Base-by-base conservation (phyloP, 2,113 vertebrate species). In the Diadophis punctatus region DNA sequence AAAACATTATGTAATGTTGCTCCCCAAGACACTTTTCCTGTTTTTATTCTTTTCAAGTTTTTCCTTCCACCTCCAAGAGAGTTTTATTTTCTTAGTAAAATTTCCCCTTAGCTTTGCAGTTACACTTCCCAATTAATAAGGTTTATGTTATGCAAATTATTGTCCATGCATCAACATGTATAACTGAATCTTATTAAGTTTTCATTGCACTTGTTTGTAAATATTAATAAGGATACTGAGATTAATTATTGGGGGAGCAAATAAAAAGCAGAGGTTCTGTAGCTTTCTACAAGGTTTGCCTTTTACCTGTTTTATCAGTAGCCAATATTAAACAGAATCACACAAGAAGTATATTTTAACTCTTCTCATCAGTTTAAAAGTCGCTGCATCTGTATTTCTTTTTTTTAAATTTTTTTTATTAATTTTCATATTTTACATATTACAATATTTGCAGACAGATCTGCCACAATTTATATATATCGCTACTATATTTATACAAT, bases 201-300 rank as follows among this genome's bases (percentile, higher is more conserved):
- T 97, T 95, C 96, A 96, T 97, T 97, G 88, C 85, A 92, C 8
- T 2, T 94, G 95, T 97, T 96, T 96, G 93, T 94, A 96, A 97
- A 96, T 89, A 95, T 93, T 88, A 90, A 80, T 60, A 93, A 91
- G 48, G 94, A 95, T 93, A 93, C 93, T 93, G 80, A 91, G 88
- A 96, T 96, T 97, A 96, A 95, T 96, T 96, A 97, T 96, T 96
- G 96, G 97, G 96, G 96, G 97, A 96, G 55, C 43, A 2, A 27
- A 55, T 91, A 89, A 58, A 20, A 91, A 23, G 74, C 80, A 94
- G 39, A 58, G 39, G 18, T 16, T 80, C 6, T 39, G n/a, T 39
- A 46, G 90, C 96, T 96, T 96, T 95, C 30, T 43, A 90, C 91
- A 93, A 95, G 94, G 93, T 58, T 55, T 53, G 84, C 22, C 94